Percentiles rank a stretch among this genome's conserved stretches.
These are phyloP conservation scores for Dryocosmus kuriphilus DNA, from an alignment of 2,888 invertebrate genomes.

Conservation along the genomic window DNA sequence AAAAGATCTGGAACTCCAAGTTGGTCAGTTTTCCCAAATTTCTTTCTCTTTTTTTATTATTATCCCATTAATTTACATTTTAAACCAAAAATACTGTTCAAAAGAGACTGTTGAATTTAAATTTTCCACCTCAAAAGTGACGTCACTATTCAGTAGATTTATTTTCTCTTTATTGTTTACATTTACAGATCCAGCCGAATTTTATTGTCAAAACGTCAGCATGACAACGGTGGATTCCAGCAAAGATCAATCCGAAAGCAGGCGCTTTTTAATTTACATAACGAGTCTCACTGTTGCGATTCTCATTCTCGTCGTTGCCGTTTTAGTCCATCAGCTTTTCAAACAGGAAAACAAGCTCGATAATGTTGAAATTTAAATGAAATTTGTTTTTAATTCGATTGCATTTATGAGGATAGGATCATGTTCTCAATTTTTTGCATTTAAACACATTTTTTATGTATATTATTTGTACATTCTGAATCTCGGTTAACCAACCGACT, in stretches of 20 bases:
- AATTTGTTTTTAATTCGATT: background rate
- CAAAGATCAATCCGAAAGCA: slow-evolving; percentile 80
- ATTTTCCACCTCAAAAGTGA: background rate
- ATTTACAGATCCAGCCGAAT: slow-evolving; percentile 75
- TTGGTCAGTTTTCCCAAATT: slow-evolving; percentile 80
- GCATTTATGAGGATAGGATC: background rate
- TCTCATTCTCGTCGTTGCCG: slow-evolving; percentile 82
- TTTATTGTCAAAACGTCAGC: slow-evolving; percentile 74
- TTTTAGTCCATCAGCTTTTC: slow-evolving; percentile 80
- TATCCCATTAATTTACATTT: too few species aligned
- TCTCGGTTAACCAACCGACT: background rate
- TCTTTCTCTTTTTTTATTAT: background rate
- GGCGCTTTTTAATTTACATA: slow-evolving; percentile 81
- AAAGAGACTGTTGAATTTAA: background rate
- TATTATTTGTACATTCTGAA: background rate
- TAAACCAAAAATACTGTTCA: too few species aligned
- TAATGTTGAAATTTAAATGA: background rate
- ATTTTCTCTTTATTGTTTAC: slow-evolving; percentile 6
- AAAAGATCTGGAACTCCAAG: slow-evolving; percentile 87
- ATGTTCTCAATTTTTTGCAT: background rate
- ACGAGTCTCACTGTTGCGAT: slow-evolving; percentile 83
- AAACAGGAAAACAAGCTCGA: slow-evolving; percentile 6
- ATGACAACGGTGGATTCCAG: slow-evolving; percentile 79
- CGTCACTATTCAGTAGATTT: background rate
- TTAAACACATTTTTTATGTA: background rate